Evolutionary conservation across 2,888 invertebrate species (phyloP).

Genomic region (Nemotelus pantherinus): DNA sequence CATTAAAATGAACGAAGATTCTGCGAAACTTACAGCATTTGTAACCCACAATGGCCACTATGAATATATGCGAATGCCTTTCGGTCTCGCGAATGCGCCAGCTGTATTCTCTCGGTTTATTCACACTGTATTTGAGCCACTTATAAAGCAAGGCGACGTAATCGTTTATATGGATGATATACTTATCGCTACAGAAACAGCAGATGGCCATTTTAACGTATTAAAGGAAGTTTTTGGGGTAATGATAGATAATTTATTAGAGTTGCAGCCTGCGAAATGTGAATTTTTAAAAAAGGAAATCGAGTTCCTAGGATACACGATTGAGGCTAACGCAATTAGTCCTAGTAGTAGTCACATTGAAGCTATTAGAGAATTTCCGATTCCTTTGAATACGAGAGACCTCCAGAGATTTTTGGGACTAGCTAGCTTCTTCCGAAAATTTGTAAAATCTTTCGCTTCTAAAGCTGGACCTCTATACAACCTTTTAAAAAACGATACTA

Average conservation of each 20-base stretch:
- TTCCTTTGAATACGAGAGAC: neutral
- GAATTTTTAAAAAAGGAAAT: neutral
- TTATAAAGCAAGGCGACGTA: neutral
- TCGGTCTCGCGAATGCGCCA: conserved; percentile 10
- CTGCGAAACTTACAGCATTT: neutral
- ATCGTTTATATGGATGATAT: conserved; percentile 7
- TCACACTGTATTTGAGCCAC: neutral
- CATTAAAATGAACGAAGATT: neutral
- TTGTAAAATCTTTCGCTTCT: conserved; percentile 48
- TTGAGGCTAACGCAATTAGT: neutral
- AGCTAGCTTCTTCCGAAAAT: conserved; percentile 47
- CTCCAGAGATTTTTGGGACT: neutral
- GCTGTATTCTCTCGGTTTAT: neutral
- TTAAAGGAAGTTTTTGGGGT: neutral
- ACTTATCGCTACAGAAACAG: neutral
- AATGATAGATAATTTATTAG: neutral
- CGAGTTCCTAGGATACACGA: neutral
- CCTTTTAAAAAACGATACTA: conserved; percentile 43
- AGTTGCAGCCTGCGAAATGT: neutral
- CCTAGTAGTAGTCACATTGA: neutral
- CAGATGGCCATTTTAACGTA: neutral
- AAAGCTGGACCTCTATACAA: conserved; percentile 55
- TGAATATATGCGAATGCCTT: conserved; percentile 13
- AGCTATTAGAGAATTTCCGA: neutral
- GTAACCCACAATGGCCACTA: neutral